phyloP scores from a whole-genome alignment of 2,113 vertebrate species.

The Calyptomena viridis region DNA sequence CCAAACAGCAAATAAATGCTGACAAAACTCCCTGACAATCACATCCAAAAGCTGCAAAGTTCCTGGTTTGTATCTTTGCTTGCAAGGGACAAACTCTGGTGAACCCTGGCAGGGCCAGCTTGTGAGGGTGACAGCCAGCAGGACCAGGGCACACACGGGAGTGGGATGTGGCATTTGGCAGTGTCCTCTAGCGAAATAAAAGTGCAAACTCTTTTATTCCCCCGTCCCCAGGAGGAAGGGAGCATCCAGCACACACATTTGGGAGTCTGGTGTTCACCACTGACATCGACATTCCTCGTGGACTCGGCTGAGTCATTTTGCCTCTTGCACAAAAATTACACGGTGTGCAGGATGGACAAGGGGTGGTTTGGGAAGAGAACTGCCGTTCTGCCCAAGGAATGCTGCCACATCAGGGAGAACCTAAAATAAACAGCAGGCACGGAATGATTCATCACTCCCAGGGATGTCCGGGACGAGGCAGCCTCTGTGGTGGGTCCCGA shows the following conservation, averaged over 20 bases:
- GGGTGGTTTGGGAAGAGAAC: not conserved
- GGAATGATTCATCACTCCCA: not conserved
- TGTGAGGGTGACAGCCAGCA: not conserved
- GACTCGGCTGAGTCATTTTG: not conserved
- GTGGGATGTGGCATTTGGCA: not conserved
- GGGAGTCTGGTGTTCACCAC: not conserved
- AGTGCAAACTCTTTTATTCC: no score
- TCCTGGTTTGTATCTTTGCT: not conserved
- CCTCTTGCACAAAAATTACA: not conserved
- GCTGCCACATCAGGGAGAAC: not conserved
- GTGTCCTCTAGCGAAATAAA: not conserved
- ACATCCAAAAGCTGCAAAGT: not conserved
- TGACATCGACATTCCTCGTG: rapidly evolving
- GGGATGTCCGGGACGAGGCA: not conserved
- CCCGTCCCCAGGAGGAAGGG: not conserved
- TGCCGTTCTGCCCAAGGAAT: not conserved
- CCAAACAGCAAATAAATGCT: constrained; percentile 40
- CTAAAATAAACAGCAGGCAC: not conserved
- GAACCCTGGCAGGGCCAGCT: not conserved
- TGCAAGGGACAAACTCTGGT: not conserved
- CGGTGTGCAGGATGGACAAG: not conserved
- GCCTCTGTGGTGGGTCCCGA: not conserved
- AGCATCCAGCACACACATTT: no score
- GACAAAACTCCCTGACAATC: constrained; percentile 56
- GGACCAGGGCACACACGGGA: not conserved